Percentiles rank a stretch among this genome's conserved stretches.
phyloP scores from a whole-genome alignment of 2,888 invertebrate species.

The Hemicrepidius hirtus region DNA sequence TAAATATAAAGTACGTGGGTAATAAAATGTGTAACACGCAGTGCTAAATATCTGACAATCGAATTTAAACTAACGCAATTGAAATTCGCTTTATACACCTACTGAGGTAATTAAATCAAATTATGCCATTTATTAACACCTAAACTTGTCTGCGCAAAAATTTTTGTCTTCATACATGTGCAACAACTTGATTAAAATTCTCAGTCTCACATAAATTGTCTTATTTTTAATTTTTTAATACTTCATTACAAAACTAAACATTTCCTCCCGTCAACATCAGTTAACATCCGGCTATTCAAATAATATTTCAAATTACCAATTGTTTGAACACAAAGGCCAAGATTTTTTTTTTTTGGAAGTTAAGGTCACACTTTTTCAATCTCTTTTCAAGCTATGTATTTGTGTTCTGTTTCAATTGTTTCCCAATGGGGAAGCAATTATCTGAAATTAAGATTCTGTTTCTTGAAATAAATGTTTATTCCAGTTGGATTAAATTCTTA shows the following conservation, averaged over 20 bases:
- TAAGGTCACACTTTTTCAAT: not conserved
- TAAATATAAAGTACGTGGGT: not conserved
- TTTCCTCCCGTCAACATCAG: not conserved
- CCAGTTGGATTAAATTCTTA: no score
- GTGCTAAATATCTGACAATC: not conserved
- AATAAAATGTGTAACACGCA: conserved; percentile 14
- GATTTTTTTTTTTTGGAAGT: not conserved
- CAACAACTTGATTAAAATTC: no score
- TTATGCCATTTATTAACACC: conserved; percentile 1
- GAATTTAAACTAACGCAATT: conserved; percentile 14
- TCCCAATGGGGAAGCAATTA: no score
- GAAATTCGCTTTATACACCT: conserved; percentile 15
- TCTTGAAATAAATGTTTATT: no score
- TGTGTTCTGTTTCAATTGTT: no score
- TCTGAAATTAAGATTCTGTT: no score
- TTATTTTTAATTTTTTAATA: not conserved
- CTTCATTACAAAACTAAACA: not conserved
- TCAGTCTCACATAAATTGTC: not conserved
- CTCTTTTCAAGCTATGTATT: not conserved
- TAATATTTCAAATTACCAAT: not conserved
- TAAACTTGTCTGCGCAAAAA: not conserved
- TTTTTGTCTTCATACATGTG: not conserved
- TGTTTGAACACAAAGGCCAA: not conserved
- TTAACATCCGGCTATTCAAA: conserved; percentile 20
- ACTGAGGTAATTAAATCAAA: conserved; percentile 4